Base-by-base conservation (phyloP, 2,113 vertebrate species). In the Bolborhynchus lineola region DNA sequence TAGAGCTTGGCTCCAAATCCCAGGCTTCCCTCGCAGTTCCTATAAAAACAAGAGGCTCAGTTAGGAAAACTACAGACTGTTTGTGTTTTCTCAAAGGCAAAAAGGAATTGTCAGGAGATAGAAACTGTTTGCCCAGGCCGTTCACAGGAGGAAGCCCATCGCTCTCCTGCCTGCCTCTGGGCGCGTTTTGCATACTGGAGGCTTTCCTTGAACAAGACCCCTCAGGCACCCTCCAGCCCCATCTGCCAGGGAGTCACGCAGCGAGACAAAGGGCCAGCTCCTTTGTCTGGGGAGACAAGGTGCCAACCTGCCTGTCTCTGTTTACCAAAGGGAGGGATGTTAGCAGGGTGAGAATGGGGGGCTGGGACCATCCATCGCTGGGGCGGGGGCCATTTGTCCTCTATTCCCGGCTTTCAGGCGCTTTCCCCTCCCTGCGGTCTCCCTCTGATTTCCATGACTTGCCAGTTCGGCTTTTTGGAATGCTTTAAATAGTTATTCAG, bases 261-360 rank as follows among this genome's bases (percentile, higher is more conserved):
- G 69, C 3, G 47, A 94, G 92, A 96, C 96, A 98, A 97, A 93
- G 96, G 94, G 90, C 81, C 62, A 92, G 67, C 64, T 89, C 92
- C 92, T 97, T 97, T 97, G 96, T 97, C 92, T 77, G 39, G 64
- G 87, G 59, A 96, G 87, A 94, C 92, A 81, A 96, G 96, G 97
- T 97, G 98, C 96, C 97, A 96, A 96, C 92, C 92, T 91, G 93
- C 97, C 96, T 96, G 97, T 92, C 92, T 97, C 93, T 93, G 86
- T 95, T 97, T 97, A 95, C 88, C 86, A 92, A 90, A 93, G 76
- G 87, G 93, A 97, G 92, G 93, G 96, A 85, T 96, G 84, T 95
- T 97, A 91, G 85, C 82, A 86, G 95, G 94, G 96, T 96, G 96
- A 93, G 89, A 97, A 96, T 88, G 91, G 81, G 91, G 91, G 95